phyloP scores from a whole-genome alignment of 2,113 vertebrate genomes.

The Chlamydotis undulata region DNA sequence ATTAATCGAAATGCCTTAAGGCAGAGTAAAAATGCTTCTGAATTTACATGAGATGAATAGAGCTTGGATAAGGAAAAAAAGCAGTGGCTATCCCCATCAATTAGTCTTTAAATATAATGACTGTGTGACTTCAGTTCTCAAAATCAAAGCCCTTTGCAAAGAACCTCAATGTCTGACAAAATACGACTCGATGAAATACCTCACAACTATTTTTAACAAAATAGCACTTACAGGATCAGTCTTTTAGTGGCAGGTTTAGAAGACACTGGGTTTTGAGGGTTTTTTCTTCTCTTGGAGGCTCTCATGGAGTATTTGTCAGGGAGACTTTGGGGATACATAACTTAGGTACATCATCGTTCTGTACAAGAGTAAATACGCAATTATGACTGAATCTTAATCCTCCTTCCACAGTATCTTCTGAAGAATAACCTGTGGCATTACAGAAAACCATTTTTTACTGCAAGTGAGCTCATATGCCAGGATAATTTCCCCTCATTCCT shows the following conservation, averaged over 20 bases:
- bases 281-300: background rate
- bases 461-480: background rate
- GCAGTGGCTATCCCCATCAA: conserved; percentile 12
- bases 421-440: background rate
- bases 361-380: background rate
- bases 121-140: conserved; percentile 16
- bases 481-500: background rate
- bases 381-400: background rate
- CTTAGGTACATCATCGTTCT: background rate
- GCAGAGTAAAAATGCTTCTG: conserved; percentile 57
- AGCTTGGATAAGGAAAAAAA: background rate
- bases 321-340: background rate
- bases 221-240: background rate
- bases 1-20: conserved; percentile 72
- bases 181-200: background rate
- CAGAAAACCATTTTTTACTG: background rate
- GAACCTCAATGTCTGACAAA: conserved; percentile 13
- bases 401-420: background rate
- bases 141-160: conserved; percentile 45
- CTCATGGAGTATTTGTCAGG: background rate
- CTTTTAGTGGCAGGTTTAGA: background rate
- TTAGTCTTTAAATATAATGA: conserved; percentile 41
- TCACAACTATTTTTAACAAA: conserved; percentile 11
- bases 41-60: conserved; percentile 69
- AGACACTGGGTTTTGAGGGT: background rate